Evolutionary conservation across 1,140 invertebrate species (phyloP).

Genomic region (Drosophila ercepeae): DNA sequence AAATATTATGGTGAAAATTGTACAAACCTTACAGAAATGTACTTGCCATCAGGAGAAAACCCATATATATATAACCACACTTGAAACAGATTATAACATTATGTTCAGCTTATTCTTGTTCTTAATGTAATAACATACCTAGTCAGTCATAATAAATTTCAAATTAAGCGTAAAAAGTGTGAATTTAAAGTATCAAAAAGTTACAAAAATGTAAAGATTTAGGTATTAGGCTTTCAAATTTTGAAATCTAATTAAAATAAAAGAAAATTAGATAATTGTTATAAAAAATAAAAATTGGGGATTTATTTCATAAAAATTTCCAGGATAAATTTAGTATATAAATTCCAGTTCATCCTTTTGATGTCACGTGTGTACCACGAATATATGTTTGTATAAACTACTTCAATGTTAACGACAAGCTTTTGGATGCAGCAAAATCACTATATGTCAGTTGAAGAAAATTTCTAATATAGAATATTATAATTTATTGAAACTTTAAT

Average conservation of each 20-base stretch:
- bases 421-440: background rate
- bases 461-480: background rate
- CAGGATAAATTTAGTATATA: background rate
- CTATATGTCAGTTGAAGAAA: background rate
- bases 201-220: conserved; percentile 40
- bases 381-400: conserved; percentile 3
- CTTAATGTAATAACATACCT: background rate
- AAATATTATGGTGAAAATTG: background rate
- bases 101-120: conserved; percentile 14
- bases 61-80: conserved; percentile 7
- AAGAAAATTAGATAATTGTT: conserved; percentile 57
- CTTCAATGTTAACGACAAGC: background rate
- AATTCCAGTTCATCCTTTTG: background rate
- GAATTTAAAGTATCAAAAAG: conserved; percentile 16
- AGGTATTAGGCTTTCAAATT: conserved; percentile 51
- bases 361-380: background rate
- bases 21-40: background rate
- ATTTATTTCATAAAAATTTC: background rate
- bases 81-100: background rate
- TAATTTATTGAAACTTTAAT: no score
- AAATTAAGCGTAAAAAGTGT: conserved; percentile 8
- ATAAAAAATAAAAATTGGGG: conserved; percentile 19
- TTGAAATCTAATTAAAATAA: conserved; percentile 28
- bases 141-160: conserved; percentile 3
- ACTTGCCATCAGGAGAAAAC: conserved; percentile 3